Base-by-base conservation (phyloP, 1,140 invertebrate species). In the Drosophila mauritiana region DNA sequence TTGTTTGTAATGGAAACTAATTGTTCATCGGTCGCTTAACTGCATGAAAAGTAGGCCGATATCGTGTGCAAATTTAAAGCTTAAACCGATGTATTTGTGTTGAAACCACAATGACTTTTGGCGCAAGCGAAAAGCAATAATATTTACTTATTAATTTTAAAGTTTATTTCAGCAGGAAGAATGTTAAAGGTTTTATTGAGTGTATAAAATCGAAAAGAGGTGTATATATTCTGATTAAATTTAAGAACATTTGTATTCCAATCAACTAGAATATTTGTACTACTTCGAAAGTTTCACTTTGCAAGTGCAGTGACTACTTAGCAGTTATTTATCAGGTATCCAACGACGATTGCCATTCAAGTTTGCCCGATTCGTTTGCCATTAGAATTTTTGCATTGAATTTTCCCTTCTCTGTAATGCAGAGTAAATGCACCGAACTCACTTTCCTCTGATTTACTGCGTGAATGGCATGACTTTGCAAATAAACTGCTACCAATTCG, bases 401-500 rank as follows among this genome's bases (percentile, higher is more conserved):
- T 56, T 56, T 43, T 11, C 39, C 12, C 25, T 63, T 25, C 34
- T 22, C 17, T 69, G 65, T 57, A 70, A 70, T 49, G 51, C 52
- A 40, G 22, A 40, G 64, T 48, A 70, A 69, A 70, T 57, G 64
- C 64, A 20, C 2, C 22, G 36, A 55, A 48, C 55, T 40, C 64
- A 55, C 43, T 49, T 70, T 49, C 20, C 52, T 7, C 64, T 70
- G 68, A 70, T 70, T 70, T 70, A 70, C 68, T 57, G 68, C 68
- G 64, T 70, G 42, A 56, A 70, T 70, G 68, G 68, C 64, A 70
- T 70, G 68, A 70, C 64, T 70, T 49, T 57, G 65, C 68, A 70
- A 70, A 70, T 70, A 70, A 73, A 73, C 36, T 49, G 68, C 61
- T 55, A 48, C 46, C 70, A 73, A 78, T 78, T 78, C 74, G 40